Evolutionary conservation across 2,797 vertebrate genomes (phyloP), one percentile per base, ranked within the genome.

Genomic region (Micrastur ruficollis): DNA sequence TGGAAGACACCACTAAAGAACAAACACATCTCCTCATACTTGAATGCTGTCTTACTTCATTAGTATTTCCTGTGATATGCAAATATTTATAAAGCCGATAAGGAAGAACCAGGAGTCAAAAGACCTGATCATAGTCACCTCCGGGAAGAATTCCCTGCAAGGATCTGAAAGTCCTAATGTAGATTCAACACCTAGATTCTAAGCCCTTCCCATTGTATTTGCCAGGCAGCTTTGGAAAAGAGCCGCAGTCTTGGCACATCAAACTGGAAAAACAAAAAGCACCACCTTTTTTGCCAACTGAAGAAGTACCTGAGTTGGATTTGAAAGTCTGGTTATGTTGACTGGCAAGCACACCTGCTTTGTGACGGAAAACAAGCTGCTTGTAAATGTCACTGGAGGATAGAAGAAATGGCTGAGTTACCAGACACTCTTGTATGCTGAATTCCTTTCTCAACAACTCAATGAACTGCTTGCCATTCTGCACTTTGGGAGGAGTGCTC

Each of bases 371-470:
- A 90, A 86, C 53, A 90, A 96, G 53, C 85, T 94, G 85, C 72
- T 95, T 94, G 8, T 86, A 83, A 91, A 84, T 95, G 91, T 95
- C 94, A 91, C 82, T 75, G 75, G 87, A 91, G 72, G 85, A 86
- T 0, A 93, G 85, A 88, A 96, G 82, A 96, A 95, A 66, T 72
- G 42, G 47, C 85, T 94, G 81, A 91, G 34, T 95, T 96, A 93
- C 72, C 56, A 90, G 72, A 75, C 50, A 27, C 49, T 85, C 26
- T 91, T 81, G 85, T 79, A 47, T 68, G 62, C 89, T 88, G 80
- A 96, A 94, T 95, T 96, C 91, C 65, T 95, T 96, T 95, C 79
- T 94, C 65, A 91, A 73, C 89, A 97, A 53, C 89, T 94, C 86
- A 90, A 62, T 94, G 40, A 94, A 86, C 61, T 91, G 70, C 74